Evolutionary conservation across 2,888 invertebrate genomes (phyloP).

Genomic region (Oxystoma pomonae): DNA sequence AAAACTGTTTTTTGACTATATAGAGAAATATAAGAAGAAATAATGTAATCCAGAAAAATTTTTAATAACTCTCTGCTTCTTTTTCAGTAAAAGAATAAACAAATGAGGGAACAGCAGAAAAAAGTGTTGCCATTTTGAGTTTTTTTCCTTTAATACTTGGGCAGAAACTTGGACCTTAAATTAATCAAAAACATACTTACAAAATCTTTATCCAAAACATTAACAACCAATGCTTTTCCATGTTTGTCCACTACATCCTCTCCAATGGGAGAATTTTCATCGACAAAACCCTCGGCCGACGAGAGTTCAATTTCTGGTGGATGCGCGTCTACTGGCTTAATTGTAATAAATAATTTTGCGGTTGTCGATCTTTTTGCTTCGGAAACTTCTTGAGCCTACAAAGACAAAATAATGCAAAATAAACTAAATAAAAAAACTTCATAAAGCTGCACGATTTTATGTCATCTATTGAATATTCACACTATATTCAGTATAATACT

Average conservation of each 20-base stretch:
- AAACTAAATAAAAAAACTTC: no score
- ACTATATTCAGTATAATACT: neutral
- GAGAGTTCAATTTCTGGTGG: constrained; percentile 74
- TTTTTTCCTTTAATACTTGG: no score
- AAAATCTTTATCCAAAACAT: constrained; percentile 81
- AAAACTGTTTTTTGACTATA: no score
- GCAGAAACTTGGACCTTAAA: no score
- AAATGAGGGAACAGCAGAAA: no score
- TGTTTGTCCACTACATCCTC: constrained; percentile 68
- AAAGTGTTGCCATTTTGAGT: neutral
- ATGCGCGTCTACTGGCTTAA: constrained; percentile 82
- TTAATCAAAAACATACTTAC: no score
- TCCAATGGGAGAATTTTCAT: constrained; percentile 83
- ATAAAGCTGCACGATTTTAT: neutral
- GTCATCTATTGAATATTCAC: no score
- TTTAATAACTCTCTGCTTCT: no score
- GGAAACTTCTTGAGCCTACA: constrained; percentile 73
- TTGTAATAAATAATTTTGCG: constrained; percentile 75
- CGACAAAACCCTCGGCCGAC: constrained; percentile 71
- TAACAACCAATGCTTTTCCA: constrained; percentile 65
- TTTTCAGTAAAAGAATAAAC: no score
- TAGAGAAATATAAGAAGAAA: no score
- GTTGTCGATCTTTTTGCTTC: constrained; percentile 76
- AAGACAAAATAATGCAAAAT: constrained; percentile 7
- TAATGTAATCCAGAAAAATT: no score